phyloP scores from a whole-genome alignment of 2,113 vertebrate genomes.

The Psammodynastes pulverulentus region DNA sequence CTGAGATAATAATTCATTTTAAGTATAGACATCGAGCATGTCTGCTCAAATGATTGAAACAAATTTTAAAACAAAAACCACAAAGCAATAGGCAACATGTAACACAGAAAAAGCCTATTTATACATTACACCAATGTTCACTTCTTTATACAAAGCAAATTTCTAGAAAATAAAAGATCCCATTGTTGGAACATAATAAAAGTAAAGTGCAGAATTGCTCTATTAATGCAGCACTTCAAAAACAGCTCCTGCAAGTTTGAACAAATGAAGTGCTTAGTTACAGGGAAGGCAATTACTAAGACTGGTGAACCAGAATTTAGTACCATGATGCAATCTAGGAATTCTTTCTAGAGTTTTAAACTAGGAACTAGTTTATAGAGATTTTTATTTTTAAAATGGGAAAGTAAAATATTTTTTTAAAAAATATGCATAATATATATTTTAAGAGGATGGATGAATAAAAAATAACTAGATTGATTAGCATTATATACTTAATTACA shows the following conservation, averaged over 20 bases:
- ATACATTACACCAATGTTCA: not conserved
- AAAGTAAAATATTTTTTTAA: not conserved
- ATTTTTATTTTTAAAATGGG: not conserved
- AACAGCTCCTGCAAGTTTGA: not conserved
- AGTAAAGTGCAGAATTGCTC: not conserved
- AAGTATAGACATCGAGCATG: not conserved
- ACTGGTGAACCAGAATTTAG: not conserved
- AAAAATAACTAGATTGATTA: not conserved
- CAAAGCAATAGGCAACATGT: not conserved
- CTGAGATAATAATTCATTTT: not conserved
- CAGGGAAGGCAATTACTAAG: not conserved
- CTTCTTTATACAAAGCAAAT: not conserved
- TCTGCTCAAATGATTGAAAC: not conserved
- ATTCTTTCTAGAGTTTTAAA: not conserved
- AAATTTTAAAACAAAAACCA: not conserved
- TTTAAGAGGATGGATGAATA: not conserved
- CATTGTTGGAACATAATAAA: not conserved
- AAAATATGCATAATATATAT: not conserved
- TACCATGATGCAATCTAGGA: not conserved
- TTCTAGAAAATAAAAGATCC: not conserved
- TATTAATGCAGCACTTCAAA: not conserved
- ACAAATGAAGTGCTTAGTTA: not conserved
- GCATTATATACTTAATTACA: not conserved
- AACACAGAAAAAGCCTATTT: not conserved
- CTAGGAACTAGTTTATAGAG: not conserved